A percentile compares a stretch with the other conserved stretches of the same genome.
These are phyloP conservation scores for Megaceryle alcyon DNA, from an alignment of 2,797 vertebrate genomes.

Conservation along the genomic window DNA sequence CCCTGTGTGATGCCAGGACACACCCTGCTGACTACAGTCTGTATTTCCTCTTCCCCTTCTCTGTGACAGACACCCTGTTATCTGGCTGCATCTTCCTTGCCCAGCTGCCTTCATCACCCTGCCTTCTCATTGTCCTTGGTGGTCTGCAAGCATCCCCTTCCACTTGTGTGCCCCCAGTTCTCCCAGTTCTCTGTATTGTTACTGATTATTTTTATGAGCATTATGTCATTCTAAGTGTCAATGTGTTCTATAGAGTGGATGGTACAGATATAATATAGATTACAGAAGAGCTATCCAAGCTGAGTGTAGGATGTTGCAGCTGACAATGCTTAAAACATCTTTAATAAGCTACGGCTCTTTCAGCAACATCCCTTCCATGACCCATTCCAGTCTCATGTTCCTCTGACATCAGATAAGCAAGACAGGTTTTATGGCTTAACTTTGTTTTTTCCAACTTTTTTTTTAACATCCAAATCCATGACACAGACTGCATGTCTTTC, in stretches of 20 bases:
- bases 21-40: not conserved
- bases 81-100: not conserved
- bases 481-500: slow-evolving; percentile 34
- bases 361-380: not conserved
- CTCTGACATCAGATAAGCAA: not conserved
- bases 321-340: not conserved
- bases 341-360: not conserved
- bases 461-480: slow-evolving; percentile 22
- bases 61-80: not conserved
- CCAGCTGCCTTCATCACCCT: not conserved
- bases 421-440: slow-evolving; percentile 21
- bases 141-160: not conserved
- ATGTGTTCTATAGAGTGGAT: not conserved
- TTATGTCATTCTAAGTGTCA: not conserved
- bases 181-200: not conserved
- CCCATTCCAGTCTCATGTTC: not conserved
- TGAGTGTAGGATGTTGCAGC: not conserved
- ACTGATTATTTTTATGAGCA: not conserved
- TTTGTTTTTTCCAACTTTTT: slow-evolving; percentile 15
- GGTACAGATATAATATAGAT: not conserved
- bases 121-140: not conserved
- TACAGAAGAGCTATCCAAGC: not conserved
- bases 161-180: not conserved
- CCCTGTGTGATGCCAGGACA: not conserved
- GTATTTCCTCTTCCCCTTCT: not conserved